Base-by-base conservation (phyloP, 2,797 vertebrate genomes). In the Knipowitschia caucasica region DNA sequence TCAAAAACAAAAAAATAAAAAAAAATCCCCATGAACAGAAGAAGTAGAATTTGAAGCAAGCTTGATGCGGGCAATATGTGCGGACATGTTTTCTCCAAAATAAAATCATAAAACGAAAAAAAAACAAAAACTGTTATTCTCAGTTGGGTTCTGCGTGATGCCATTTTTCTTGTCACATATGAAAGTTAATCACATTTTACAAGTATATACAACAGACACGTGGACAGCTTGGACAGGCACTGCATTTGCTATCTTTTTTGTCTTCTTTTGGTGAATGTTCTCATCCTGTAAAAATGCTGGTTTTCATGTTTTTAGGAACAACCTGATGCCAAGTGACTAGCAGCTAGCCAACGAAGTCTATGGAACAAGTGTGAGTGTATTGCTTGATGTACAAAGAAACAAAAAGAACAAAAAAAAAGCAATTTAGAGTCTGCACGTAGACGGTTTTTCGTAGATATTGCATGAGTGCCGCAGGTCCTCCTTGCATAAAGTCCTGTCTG, bases 191-290 rank as follows among this genome's bases (percentile, higher is more conserved):
- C 93, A 94, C 81, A 82, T 94, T 95, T 94, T 80, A 84, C 94
- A 93, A 53, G 56, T 85, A 83, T 86, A 50, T 95, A 98, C 94
- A 98, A 94, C 91, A 92, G 92, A 86, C 95, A 94, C 92, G 93
- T 89, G 92, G 92, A 94, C 93, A 95, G 93, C 94, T 92, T 89
- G 89, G 93, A 94, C 95, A 98, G 95, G 96, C 96, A 99, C 95
- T 97, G 94, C 92, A 94, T 94, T n/a, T 93, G 91, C 94, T 93
- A 92, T 83, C 70, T 70, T 80, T 81, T 82, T 64, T 53, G 56
- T 81, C 71, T 78, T 76, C 71, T 89, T 89, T 89, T 85, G 84
- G 84, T 89, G 88, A 89, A 81, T 80, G 77, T 84, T 85, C n/a
- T 77, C 73, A 78, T 83, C 81, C 75, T 67, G 75, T 86, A 84